Percentiles rank a stretch among this genome's conserved stretches.
These are phyloP conservation scores for Lanius collurio DNA, from an alignment of 2,113 vertebrate species.

Conservation along the genomic window DNA sequence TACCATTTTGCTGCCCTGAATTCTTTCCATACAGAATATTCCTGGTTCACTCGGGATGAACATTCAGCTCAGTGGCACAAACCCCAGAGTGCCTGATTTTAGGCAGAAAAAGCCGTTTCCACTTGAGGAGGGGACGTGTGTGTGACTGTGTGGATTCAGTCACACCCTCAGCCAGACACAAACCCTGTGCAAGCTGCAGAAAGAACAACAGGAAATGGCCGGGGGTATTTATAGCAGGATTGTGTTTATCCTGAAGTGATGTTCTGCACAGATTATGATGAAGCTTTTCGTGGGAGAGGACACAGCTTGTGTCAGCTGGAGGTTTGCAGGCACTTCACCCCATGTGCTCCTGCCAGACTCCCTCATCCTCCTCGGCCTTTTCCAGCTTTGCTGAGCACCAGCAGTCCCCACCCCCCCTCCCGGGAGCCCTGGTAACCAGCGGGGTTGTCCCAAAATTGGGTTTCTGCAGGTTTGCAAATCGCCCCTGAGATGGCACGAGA, in stretches of 20 bases:
- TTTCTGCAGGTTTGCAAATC: neutral
- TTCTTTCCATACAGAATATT: neutral
- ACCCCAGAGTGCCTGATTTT: neutral
- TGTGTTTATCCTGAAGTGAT: constrained; percentile 75
- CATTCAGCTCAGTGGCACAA: neutral
- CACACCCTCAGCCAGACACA: constrained; percentile 68
- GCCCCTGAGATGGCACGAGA: neutral
- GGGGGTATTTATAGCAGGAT: constrained; percentile 71
- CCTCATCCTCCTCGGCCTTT: neutral
- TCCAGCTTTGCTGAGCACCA: neutral
- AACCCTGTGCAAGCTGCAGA: constrained; percentile 57
- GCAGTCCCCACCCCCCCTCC: neutral
- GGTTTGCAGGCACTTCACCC: constrained; percentile 7
- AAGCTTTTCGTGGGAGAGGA: constrained; percentile 56
- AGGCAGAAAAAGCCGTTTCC: neutral
- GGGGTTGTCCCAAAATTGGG: neutral
- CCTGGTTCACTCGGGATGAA: neutral
- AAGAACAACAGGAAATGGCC: constrained; percentile 79
- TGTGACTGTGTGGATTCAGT: constrained; percentile 57
- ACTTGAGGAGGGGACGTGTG: constrained; percentile 20
- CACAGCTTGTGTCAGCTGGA: constrained; percentile 47
- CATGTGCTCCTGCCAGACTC: neutral
- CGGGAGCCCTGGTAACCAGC: neutral
- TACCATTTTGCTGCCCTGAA: neutral
- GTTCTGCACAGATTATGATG: constrained; percentile 69